Evolutionary conservation across 2,113 vertebrate species (phyloP).

Genomic region (Butorides virescens): DNA sequence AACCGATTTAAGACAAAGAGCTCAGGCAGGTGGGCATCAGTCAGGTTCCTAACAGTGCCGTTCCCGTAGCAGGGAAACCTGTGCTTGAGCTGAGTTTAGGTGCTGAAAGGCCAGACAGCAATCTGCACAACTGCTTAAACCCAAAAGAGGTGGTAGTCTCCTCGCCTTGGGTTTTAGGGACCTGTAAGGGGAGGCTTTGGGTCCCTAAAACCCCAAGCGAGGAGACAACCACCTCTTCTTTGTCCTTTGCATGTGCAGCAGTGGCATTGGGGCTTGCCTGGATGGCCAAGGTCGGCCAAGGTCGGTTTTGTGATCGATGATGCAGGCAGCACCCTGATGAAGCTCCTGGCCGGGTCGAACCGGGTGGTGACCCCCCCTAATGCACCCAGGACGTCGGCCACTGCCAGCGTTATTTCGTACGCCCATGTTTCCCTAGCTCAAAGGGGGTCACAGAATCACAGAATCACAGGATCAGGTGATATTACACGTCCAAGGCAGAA

Average conservation of each 20-base stretch:
- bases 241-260: neutral
- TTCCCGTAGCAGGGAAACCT: neutral
- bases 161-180: neutral
- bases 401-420: neutral
- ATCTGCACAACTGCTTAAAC: too few relatives aligned
- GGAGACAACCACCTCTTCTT: neutral
- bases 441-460: too few relatives aligned
- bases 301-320: rapidly evolving
- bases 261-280: neutral
- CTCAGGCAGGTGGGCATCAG: neutral
- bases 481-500: neutral
- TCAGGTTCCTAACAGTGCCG: neutral
- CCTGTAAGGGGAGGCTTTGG: neutral
- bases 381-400: rapidly evolving
- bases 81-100: neutral
- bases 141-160: too few relatives aligned
- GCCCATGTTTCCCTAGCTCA: neutral
- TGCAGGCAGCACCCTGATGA: neutral
- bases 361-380: neutral
- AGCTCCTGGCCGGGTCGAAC: rapidly evolving
- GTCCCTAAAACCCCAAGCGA: neutral
- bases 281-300: neutral
- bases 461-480: too few relatives aligned
- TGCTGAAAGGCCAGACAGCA: neutral
- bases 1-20: neutral